Conservation (phyloP, 2,888 invertebrate genomes). For the Lumbricus terrestris region DNA sequence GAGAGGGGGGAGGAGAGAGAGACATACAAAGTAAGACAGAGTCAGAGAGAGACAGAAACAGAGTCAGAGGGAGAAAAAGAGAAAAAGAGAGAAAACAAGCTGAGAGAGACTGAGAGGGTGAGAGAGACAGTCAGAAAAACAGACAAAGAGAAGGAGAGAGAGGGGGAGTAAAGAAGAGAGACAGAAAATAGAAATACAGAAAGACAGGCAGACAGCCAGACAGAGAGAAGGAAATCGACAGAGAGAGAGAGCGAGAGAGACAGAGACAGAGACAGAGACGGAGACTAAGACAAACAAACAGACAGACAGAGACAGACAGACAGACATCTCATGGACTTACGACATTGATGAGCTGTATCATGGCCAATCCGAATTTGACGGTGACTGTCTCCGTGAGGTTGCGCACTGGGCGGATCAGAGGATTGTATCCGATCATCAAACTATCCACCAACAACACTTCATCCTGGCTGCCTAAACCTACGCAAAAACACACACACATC, state of each 20-base stretch:
- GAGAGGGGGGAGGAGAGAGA: no score
- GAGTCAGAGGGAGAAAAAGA: no score
- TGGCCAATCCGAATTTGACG: slow-evolving; percentile 91
- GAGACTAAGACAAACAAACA: neutral
- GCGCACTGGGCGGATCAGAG: slow-evolving; percentile 93
- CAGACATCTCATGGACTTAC: slow-evolving; percentile 67
- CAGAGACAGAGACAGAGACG: neutral
- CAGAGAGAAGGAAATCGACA: neutral
- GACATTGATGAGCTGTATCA: slow-evolving; percentile 96
- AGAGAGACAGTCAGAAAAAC: no score
- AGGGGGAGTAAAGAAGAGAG: no score
- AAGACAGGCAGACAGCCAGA: neutral
- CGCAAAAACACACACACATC: neutral
- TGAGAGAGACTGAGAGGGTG: no score
- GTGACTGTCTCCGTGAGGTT: slow-evolving; percentile 96
- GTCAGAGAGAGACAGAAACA: no score
- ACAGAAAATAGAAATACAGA: no score
- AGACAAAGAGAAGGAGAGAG: no score
- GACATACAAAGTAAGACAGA: no score
- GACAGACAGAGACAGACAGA: neutral
- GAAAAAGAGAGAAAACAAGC: no score
- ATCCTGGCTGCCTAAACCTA: slow-evolving; percentile 82
- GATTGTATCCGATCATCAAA: slow-evolving; percentile 83
- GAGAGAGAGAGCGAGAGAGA: neutral
- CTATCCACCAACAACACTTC: slow-evolving; percentile 93